These are phyloP conservation scores for Perodicticus potto DNA, from an alignment of 2,797 vertebrate species.

Conservation along the genomic window DNA sequence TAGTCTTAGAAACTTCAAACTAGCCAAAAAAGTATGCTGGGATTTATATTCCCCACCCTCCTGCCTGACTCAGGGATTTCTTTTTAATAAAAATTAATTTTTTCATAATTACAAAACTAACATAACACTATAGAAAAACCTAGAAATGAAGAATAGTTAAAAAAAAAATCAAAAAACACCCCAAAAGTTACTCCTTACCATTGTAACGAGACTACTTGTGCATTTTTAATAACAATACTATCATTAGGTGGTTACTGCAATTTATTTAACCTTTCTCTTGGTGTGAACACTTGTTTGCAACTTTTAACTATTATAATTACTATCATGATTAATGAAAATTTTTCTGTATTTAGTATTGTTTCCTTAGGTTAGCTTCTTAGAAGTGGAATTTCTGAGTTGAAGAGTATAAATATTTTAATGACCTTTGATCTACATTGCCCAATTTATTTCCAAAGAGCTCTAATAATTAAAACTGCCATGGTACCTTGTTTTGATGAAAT, in stretches of 20 bases:
- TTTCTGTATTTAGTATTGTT: conserved; percentile 16
- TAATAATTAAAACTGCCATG: neutral
- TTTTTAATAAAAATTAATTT: neutral
- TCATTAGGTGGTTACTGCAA: neutral
- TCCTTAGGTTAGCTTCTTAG: neutral
- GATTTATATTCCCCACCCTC: neutral
- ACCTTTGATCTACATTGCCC: neutral
- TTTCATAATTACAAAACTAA: neutral
- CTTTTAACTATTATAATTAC: conserved; percentile 3
- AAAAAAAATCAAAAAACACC: neutral
- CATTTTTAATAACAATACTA: neutral
- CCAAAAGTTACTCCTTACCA: neutral
- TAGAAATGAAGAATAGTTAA: neutral
- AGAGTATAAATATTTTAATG: conserved; percentile 21
- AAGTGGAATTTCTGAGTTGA: conserved; percentile 30
- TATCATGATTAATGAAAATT: neutral
- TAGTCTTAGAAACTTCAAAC: conserved; percentile 1
- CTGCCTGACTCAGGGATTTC: neutral
- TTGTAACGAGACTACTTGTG: neutral
- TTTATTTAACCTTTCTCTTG: conserved; percentile 34
- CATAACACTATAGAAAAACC: neutral
- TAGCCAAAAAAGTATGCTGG: neutral
- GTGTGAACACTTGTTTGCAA: neutral
- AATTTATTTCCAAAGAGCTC: conserved; percentile 1
- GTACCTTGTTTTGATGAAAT: conserved; percentile 36